Base-by-base conservation (phyloP, 2,888 invertebrate species). In the Ennomos erosarius region DNA sequence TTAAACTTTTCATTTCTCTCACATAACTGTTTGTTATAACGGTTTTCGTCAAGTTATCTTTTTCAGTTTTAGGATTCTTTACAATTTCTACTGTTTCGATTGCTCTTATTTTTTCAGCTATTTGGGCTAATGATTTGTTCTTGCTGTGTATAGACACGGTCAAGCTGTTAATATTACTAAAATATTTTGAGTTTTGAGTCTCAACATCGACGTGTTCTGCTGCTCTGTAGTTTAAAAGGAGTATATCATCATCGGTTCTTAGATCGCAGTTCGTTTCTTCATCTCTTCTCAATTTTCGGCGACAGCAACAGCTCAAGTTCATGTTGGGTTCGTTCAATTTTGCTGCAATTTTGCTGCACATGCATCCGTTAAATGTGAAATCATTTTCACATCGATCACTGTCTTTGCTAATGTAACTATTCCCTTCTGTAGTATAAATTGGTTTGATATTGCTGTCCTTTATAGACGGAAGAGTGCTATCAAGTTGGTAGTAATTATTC, bases 261-360 rank as follows among this genome's bases (percentile, higher is more conserved):
- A 84, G 49, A 59, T 84, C 74, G 46, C 87, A 86, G 34, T 57
- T 70, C 0, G 70, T 79, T 67, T 82, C 80, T 70, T 76, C 70
- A 37, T 81, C 75, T 35, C 65, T 68, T 52, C 71, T 75, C 6
- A 42, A 39, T n/a, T 63, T 45, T 13, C 60, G 64, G 9, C 63
- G 44, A 60, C 79, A 79, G 46, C 84, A 84, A 6, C 68, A 71
- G 0, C 65, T 67, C 8, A 67, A 62, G 8, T 59, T 70, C 11
- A 39, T 39, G 8, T 39, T n/a, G 11, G 59, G 26, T 70, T 59
- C 16, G 9, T 80, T 81, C 5, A 87, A 58, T 69, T 73, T 81
- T 6, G 72, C 74, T 8, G 82, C 84, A 10, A 87, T 58, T 6
- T 72, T 68, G 43, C 72, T 85, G 47, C 87, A 88, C 64, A 85